These are phyloP conservation scores for Epizoanthus ramosus DNA, from an alignment of 92 coral and sea anemone genomes.

Conservation along the genomic window DNA sequence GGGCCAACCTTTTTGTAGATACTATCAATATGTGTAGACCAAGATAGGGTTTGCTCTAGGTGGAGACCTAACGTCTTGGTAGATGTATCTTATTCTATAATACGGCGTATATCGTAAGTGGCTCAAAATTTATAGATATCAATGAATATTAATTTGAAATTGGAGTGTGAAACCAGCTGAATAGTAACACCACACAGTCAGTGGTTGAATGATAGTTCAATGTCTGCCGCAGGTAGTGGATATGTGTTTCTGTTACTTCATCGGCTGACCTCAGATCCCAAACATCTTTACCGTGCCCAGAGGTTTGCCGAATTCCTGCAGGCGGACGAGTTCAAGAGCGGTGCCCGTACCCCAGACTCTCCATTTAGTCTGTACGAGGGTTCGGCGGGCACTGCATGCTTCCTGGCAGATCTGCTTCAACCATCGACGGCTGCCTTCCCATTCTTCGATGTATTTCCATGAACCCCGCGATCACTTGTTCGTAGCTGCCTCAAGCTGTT, in stretches of 20 bases:
- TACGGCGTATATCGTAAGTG: too few species aligned
- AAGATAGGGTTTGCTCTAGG: too few species aligned
- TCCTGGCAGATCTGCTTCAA: constrained; percentile 71
- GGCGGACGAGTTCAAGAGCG: constrained; percentile 78
- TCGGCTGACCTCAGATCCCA: constrained; percentile 79
- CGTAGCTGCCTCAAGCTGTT: too few species aligned
- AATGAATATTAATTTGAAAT: too few species aligned
- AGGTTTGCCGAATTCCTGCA: constrained; percentile 88
- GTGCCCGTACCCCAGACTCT: constrained; percentile 91
- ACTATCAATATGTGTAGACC: too few species aligned
- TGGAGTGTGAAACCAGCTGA: too few species aligned
- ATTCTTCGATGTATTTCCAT: constrained; percentile 86
- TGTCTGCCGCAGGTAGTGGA: constrained; percentile 70
- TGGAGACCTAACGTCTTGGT: too few species aligned
- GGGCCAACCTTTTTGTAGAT: too few species aligned
- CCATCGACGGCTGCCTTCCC: constrained; percentile 86
- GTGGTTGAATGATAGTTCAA: not conserved
- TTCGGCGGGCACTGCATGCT: constrained; percentile 91
- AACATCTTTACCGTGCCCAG: constrained; percentile 82
- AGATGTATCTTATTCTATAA: too few species aligned
- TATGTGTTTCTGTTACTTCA: constrained; percentile 89
- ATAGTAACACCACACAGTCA: not conserved
- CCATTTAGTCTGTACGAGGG: constrained; percentile 96
- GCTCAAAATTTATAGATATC: too few species aligned
- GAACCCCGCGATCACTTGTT: not conserved